Conservation (phyloP, 1,140 invertebrate species). For the Prorops nasuta region DNA sequence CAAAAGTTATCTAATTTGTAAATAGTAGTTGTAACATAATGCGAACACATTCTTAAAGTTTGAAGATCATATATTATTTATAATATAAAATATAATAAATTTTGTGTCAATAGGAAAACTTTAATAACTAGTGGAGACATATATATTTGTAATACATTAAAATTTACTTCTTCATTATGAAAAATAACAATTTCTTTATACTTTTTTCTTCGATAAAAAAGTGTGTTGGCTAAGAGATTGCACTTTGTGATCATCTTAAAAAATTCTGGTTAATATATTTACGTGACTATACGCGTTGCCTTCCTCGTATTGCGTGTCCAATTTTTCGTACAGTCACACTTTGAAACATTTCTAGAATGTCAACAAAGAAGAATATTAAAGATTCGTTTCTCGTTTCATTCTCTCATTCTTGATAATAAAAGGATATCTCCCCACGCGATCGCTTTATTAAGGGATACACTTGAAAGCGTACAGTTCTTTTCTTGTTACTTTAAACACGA, state of each 20-base stretch:
- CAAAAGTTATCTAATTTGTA: too few relatives aligned
- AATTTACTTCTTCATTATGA: conserved; percentile 50
- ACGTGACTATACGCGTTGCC: conserved; percentile 37
- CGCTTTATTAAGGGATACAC: background rate
- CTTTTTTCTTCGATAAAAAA: conserved; percentile 50
- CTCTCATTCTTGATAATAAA: conserved; percentile 21
- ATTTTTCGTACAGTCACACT: conserved; percentile 36
- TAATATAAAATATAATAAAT: conserved; percentile 40
- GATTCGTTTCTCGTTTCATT: conserved; percentile 13
- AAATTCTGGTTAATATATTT: conserved; percentile 41
- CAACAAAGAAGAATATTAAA: conserved; percentile 30
- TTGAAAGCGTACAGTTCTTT: too few relatives aligned
- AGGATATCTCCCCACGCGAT: conserved; percentile 21
- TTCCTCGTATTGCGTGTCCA: conserved; percentile 27
- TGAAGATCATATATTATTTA: too few relatives aligned
- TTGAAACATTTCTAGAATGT: conserved; percentile 29
- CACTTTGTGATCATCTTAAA: conserved; percentile 57
- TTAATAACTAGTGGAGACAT: conserved; percentile 48
- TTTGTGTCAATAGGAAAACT: conserved; percentile 46
- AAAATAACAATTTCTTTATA: conserved; percentile 58
- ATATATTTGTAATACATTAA: conserved; percentile 48
- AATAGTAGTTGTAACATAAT: too few relatives aligned
- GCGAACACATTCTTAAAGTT: too few relatives aligned
- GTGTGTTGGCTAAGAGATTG: conserved; percentile 56
- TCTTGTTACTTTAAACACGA: too few relatives aligned